Evolutionary conservation across 2,888 invertebrate species (phyloP).

Genomic region (Athetis lepigone): DNA sequence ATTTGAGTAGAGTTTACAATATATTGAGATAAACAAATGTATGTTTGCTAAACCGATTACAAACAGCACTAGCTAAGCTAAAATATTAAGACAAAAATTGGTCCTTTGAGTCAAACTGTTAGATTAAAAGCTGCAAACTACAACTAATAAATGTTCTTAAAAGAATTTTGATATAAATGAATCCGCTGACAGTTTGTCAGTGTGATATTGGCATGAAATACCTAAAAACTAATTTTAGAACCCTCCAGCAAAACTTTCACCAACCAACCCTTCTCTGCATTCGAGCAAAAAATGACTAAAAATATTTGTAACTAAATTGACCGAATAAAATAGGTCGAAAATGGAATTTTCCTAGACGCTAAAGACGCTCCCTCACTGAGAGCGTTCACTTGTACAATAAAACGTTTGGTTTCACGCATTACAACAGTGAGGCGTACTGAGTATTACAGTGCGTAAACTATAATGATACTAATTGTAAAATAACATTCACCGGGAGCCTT

Average conservation of each 20-base stretch:
- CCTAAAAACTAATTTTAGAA: not conserved
- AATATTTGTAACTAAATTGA: not conserved
- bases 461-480: no score
- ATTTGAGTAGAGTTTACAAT: no score
- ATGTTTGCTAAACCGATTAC: no score
- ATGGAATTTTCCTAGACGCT: constrained; percentile 17
- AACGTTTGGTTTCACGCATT: no score
- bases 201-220: not conserved
- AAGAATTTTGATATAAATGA: not conserved
- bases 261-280: not conserved
- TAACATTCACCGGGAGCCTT: no score
- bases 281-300: not conserved
- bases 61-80: no score
- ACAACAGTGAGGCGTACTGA: no score
- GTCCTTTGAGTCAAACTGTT: constrained; percentile 1
- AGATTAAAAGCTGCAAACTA: not conserved
- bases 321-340: not conserved
- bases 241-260: not conserved
- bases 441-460: no score
- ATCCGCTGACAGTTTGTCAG: not conserved
- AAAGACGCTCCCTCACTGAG: no score
- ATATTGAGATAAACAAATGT: no score
- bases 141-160: no score
- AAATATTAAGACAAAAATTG: constrained; percentile 2
- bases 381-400: no score